Evolutionary conservation across 2,113 vertebrate genomes (phyloP).

Genomic region (Alouatta palliata): DNA sequence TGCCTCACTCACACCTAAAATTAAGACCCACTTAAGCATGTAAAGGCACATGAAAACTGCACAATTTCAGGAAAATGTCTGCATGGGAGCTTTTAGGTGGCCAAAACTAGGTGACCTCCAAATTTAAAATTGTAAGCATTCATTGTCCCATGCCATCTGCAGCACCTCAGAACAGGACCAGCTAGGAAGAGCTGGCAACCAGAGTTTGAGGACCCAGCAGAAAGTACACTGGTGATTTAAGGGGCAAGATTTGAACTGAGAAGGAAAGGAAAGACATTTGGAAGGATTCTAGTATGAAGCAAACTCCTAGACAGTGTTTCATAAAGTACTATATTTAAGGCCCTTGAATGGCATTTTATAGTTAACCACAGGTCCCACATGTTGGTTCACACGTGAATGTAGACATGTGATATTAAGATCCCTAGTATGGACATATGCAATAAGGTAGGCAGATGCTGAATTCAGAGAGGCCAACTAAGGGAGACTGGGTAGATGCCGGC

Average conservation of each 20-base stretch:
- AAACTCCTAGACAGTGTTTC: not conserved
- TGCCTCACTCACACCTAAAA: not conserved
- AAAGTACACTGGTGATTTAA: not conserved
- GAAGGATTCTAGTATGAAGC: not conserved
- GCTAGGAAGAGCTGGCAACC: not conserved
- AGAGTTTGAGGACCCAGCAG: too few relatives aligned
- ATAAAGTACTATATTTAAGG: not conserved
- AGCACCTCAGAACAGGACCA: not conserved
- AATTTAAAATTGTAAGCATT: not conserved
- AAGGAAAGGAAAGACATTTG: not conserved
- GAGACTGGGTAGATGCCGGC: not conserved
- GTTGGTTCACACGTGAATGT: not conserved
- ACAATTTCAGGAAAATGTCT: not conserved
- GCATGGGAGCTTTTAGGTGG: not conserved
- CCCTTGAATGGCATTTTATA: not conserved
- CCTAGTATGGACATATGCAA: not conserved
- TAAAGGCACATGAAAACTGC: not conserved
- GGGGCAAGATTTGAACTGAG: not conserved
- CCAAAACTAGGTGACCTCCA: not conserved
- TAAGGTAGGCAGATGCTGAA: not conserved
- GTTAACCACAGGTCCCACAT: not conserved
- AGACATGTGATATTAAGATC: not conserved
- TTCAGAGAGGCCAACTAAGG: not conserved
- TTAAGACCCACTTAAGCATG: not conserved
- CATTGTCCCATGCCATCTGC: not conserved